Conservation (phyloP, 2,113 vertebrate species). For the Centrocercus urophasianus region DNA sequence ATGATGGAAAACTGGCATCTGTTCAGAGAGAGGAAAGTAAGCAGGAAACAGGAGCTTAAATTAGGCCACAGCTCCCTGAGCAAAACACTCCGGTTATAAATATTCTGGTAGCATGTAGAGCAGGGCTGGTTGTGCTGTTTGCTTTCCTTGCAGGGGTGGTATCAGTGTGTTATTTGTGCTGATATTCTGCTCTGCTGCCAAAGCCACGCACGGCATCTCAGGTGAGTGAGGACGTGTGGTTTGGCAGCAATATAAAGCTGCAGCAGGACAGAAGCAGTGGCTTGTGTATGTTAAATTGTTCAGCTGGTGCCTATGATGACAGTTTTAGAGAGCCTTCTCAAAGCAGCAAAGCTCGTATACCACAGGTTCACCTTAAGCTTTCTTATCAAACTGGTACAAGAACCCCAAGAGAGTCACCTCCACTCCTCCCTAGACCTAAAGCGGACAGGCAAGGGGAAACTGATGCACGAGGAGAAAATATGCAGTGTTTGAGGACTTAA, state of each 20-base stretch:
- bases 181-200: not conserved
- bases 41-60: conserved; percentile 28
- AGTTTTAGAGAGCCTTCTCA: not conserved
- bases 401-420: not conserved
- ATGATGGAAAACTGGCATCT: not conserved
- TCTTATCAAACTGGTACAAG: not conserved
- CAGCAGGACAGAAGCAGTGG: accelerated
- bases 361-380: not conserved
- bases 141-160: conserved; percentile 6
- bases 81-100: conserved; percentile 46
- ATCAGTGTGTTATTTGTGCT: not conserved
- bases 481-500: not conserved
- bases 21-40: not conserved
- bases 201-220: not conserved
- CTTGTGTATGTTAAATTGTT: not conserved
- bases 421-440: not conserved
- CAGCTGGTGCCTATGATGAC: not conserved
- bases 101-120: conserved; percentile 30
- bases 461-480: not conserved
- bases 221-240: not conserved
- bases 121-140: not conserved
- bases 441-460: not conserved
- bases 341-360: not conserved
- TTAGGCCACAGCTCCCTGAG: conserved; percentile 13
- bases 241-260: not conserved